Conservation (phyloP, 1,140 invertebrate species). For the Caenorhabditis brenneri region DNA sequence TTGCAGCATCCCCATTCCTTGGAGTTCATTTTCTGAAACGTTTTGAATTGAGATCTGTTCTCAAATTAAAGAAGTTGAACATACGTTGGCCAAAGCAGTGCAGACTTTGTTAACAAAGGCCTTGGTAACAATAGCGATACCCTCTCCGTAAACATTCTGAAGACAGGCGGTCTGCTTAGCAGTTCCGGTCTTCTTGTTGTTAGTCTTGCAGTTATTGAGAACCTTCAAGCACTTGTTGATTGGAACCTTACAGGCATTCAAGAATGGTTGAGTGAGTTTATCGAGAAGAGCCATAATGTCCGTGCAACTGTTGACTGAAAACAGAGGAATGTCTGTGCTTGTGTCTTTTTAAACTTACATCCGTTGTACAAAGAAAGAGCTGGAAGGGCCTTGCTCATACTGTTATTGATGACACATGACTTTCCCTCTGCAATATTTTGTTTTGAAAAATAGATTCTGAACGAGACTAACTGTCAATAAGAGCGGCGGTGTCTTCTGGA, state of each 20-base stretch:
- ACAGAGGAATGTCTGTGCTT: not conserved
- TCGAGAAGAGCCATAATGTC: constrained; percentile 23
- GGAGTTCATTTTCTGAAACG: not conserved
- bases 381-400: constrained; percentile 14
- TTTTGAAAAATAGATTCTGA: no score
- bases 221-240: not conserved
- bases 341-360: not conserved
- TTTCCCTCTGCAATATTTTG: not conserved
- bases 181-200: not conserved
- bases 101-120: constrained; percentile 2
- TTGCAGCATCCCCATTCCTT: constrained; percentile 5
- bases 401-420: not conserved
- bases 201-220: not conserved
- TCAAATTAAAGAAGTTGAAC: not conserved
- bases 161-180: constrained; percentile 5
- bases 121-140: constrained; percentile 25
- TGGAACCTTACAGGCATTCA: not conserved
- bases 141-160: not conserved
- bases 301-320: constrained; percentile 26
- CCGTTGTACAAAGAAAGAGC: not conserved
- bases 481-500: not conserved
- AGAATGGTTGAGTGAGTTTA: not conserved
- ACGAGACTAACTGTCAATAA: not conserved
- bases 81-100: not conserved
- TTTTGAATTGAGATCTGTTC: not conserved